Percentiles rank a stretch among this genome's conserved stretches.
phyloP scores from a whole-genome alignment of 2,113 vertebrate genomes.

The Indri indri region DNA sequence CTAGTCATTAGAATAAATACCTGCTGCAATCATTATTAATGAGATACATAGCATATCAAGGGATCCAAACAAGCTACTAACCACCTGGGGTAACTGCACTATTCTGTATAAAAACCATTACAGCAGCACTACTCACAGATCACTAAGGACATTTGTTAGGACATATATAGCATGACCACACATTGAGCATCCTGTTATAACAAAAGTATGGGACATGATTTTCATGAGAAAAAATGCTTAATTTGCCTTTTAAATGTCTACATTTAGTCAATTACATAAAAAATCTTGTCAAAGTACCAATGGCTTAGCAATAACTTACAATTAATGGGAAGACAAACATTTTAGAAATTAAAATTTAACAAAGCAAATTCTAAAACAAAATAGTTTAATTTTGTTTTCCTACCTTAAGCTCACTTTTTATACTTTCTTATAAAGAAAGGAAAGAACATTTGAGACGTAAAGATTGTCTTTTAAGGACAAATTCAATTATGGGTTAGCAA shows the following conservation, averaged over 20 bases:
- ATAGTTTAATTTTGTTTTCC: constrained; percentile 13
- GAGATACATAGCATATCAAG: constrained; percentile 73
- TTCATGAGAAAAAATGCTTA: constrained; percentile 16
- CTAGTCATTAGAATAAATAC: constrained; percentile 83
- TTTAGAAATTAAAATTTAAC: constrained; percentile 28
- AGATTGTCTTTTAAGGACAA: not conserved
- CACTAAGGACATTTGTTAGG: constrained; percentile 38
- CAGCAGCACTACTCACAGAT: constrained; percentile 31
- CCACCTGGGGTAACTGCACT: constrained; percentile 78
- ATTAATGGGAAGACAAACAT: constrained; percentile 44
- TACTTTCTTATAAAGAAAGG: not conserved
- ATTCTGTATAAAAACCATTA: constrained; percentile 67
- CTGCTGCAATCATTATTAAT: constrained; percentile 82
- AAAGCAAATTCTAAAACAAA: constrained; percentile 20
- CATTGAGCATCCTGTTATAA: not conserved
- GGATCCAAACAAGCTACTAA: constrained; percentile 76
- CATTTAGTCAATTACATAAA: constrained; percentile 63
- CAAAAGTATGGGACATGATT: constrained; percentile 53
- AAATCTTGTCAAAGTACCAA: constrained; percentile 57
- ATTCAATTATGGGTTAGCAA: not conserved
- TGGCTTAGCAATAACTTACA: constrained; percentile 56
- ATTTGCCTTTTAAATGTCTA: constrained; percentile 52
- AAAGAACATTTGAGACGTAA: not conserved
- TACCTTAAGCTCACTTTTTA: not conserved
- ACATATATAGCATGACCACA: not conserved